Conservation (phyloP, 2,797 vertebrate species). For the Otolemur crassicaudatus region DNA sequence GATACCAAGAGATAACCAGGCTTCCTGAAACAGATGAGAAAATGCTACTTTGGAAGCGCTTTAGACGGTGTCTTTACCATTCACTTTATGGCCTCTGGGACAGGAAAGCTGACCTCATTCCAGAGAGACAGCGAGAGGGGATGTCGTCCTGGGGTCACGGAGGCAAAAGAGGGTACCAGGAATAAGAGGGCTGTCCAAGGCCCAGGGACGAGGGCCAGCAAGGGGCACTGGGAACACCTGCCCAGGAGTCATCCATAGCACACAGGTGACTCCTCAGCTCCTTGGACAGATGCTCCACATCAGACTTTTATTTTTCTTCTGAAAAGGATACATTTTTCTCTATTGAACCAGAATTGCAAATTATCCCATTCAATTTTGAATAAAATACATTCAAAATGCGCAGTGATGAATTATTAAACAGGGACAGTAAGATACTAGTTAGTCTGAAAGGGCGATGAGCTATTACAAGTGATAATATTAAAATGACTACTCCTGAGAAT, state of each 20-base stretch:
- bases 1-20: neutral
- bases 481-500: neutral
- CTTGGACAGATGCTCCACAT: neutral
- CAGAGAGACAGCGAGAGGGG: neutral
- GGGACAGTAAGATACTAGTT: neutral
- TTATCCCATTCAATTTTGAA: neutral
- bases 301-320: neutral
- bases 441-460: neutral
- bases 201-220: neutral
- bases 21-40: slow-evolving; percentile 9
- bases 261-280: neutral
- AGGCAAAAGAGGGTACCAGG: neutral
- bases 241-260: neutral
- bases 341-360: neutral
- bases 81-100: neutral
- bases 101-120: neutral
- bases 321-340: neutral
- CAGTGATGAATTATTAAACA: neutral
- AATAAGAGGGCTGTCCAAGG: neutral
- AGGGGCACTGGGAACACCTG: neutral
- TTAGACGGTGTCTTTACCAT: neutral
- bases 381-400: neutral
- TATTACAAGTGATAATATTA: neutral
- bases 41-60: neutral
- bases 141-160: neutral